Conservation (phyloP, 2,113 vertebrate genomes). For the Lontra canadensis region DNA sequence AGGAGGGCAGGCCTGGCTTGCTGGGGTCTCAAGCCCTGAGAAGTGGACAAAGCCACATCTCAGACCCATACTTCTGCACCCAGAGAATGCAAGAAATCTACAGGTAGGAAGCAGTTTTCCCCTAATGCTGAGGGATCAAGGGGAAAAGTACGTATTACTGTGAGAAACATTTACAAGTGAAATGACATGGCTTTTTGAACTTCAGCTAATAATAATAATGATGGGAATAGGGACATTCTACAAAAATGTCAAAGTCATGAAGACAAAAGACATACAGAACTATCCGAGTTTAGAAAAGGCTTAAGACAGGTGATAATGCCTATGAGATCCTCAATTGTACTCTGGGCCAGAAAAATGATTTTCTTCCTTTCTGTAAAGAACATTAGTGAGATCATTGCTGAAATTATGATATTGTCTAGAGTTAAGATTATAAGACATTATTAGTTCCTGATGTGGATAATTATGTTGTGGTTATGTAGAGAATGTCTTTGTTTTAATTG, state of each 20-base stretch:
- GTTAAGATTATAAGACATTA: neutral
- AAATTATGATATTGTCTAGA: neutral
- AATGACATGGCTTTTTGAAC: neutral
- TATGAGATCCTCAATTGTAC: neutral
- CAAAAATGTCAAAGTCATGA: neutral
- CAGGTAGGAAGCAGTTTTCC: neutral
- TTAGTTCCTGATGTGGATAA: neutral
- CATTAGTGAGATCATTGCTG: neutral
- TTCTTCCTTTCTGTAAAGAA: neutral
- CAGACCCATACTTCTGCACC: neutral
- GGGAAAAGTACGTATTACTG: no score
- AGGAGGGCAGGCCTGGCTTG: no score
- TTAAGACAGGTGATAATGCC: neutral
- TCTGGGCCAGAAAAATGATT: neutral
- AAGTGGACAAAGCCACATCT: neutral
- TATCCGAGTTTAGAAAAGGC: neutral
- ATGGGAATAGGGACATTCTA: neutral
- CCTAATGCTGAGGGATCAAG: neutral
- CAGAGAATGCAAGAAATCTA: neutral
- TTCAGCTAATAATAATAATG: neutral
- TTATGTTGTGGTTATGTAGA: neutral
- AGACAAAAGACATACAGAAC: neutral
- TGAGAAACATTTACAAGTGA: neutral
- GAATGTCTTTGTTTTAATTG: neutral
- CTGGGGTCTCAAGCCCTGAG: neutral